phyloP scores from a whole-genome alignment of 2,888 invertebrate genomes.

The Aphidius colemani region DNA sequence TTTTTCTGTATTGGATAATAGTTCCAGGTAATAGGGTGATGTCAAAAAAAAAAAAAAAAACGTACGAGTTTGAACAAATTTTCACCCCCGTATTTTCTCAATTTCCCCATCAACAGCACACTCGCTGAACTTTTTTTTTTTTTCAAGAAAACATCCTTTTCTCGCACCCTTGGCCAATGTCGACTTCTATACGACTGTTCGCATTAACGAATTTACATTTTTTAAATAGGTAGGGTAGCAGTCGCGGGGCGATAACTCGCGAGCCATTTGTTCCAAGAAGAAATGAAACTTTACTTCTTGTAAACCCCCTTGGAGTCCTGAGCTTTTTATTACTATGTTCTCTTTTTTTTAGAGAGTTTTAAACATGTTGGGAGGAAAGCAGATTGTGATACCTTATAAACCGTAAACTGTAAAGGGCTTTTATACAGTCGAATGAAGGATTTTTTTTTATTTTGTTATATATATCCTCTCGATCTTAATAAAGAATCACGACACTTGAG shows the following conservation, averaged over 20 bases:
- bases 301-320: not conserved
- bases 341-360: constrained; percentile 31
- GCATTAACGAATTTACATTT: constrained; percentile 61
- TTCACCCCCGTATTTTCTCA: constrained; percentile 42
- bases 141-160: constrained; percentile 28
- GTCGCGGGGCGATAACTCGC: constrained; percentile 57
- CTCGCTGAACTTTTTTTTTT: constrained; percentile 23
- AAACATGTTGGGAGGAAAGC: constrained; percentile 10
- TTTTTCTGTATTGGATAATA: constrained; percentile 59
- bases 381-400: too few species aligned
- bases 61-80: constrained; percentile 45
- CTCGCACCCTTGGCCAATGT: constrained; percentile 26
- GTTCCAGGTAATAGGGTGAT: constrained; percentile 58
- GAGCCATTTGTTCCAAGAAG: constrained; percentile 58
- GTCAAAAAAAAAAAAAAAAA: constrained; percentile 30
- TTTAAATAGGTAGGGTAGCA: constrained; percentile 56
- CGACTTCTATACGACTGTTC: constrained; percentile 39
- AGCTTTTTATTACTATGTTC: constrained; percentile 12
- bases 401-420: too few species aligned
- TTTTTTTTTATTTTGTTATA: constrained; percentile 1
- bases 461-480: constrained; percentile 48
- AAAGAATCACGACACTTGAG: constrained; percentile 52
- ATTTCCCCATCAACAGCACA: constrained; percentile 24
- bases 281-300: constrained; percentile 46
- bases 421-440: too few species aligned